A percentile compares a stretch with the other conserved stretches of the same genome.
These are phyloP conservation scores for Ormyrus thymus DNA, from an alignment of 2,888 invertebrate genomes.

Conservation along the genomic window DNA sequence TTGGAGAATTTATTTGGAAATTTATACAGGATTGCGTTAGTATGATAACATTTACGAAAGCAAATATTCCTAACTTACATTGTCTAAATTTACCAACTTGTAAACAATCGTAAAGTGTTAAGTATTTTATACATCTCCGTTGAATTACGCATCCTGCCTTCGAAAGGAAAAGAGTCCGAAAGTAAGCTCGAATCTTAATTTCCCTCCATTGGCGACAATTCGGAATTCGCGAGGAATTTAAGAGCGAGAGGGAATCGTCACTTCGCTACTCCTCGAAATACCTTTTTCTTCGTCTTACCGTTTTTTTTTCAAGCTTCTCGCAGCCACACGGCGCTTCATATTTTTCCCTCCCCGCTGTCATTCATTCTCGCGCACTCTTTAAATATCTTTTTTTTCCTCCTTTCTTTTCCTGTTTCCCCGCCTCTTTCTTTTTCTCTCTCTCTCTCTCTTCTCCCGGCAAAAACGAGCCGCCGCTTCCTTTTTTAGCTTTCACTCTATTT, in stretches of 20 bases:
- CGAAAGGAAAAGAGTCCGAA: too few species aligned
- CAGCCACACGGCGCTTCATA: conserved; percentile 29
- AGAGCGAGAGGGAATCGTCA: not conserved
- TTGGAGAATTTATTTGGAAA: too few species aligned
- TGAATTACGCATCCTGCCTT: too few species aligned
- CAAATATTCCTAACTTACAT: too few species aligned
- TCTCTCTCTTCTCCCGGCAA: not conserved
- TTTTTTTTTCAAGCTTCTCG: not conserved
- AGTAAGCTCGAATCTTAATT: conserved; percentile 5
- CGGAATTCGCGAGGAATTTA: conserved; percentile 24
- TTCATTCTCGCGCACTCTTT: conserved; percentile 34
- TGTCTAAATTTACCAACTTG: too few species aligned
- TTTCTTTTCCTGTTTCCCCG: not conserved
- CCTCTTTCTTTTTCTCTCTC: conserved; percentile 2
- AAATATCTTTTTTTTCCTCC: conserved; percentile 6
- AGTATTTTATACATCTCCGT: too few species aligned
- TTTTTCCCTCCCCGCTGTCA: conserved; percentile 4
- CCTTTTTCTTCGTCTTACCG: conserved; percentile 8
- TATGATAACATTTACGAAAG: too few species aligned
- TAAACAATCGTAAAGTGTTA: too few species aligned
- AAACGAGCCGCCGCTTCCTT: too few species aligned
- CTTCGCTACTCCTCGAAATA: not conserved
- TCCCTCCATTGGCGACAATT: conserved; percentile 8
- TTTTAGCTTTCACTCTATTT: too few species aligned
- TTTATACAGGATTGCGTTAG: too few species aligned